These are phyloP conservation scores for Halcyon senegalensis DNA, from an alignment of 2,113 vertebrate species.

Conservation along the genomic window DNA sequence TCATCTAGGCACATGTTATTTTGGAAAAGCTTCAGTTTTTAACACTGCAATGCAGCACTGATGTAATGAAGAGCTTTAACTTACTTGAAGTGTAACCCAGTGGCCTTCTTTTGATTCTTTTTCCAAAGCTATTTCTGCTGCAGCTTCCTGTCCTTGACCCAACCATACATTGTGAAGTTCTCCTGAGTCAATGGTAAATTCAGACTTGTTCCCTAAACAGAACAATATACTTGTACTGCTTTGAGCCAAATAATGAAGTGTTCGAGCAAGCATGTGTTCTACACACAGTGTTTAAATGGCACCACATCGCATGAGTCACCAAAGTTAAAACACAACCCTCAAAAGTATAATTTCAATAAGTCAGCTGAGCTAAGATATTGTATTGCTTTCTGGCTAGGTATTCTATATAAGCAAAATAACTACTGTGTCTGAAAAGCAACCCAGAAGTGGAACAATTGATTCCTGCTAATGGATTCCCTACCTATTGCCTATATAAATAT, in stretches of 20 bases:
- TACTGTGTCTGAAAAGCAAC: neutral
- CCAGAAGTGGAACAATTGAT: neutral
- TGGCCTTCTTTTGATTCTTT: constrained; percentile 88
- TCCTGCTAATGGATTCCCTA: neutral
- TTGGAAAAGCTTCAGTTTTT: constrained; percentile 73
- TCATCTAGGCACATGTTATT: constrained; percentile 72
- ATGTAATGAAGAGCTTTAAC: constrained; percentile 68
- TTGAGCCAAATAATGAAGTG: constrained; percentile 13
- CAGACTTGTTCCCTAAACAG: constrained; percentile 79
- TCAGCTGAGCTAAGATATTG: neutral
- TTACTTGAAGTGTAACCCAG: constrained; percentile 90
- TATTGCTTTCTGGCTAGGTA: neutral
- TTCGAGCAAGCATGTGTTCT: neutral
- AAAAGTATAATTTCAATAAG: neutral
- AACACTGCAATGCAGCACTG: constrained; percentile 59
- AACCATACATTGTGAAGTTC: constrained; percentile 84
- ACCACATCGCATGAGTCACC: neutral
- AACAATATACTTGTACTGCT: constrained; percentile 17
- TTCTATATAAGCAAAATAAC: neutral
- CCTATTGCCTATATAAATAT: neutral
- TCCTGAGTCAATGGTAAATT: constrained; percentile 85
- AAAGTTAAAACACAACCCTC: neutral
- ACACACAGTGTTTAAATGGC: constrained; percentile 18
- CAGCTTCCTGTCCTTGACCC: constrained; percentile 86
- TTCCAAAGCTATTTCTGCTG: constrained; percentile 82